Base-by-base conservation (phyloP, 2,888 invertebrate genomes). In the Cephus rjabovi region DNA sequence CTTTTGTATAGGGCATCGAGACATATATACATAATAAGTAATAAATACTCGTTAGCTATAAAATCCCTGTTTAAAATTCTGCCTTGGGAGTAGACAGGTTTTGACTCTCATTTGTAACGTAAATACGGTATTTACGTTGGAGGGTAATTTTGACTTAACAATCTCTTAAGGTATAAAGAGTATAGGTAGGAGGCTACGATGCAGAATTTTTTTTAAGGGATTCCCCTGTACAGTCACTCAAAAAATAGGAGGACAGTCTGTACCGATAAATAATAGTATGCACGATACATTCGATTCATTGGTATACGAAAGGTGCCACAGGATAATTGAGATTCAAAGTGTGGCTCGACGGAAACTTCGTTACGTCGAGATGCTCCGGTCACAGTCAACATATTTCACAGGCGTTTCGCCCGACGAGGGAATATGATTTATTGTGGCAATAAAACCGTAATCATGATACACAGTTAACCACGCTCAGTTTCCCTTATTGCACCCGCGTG, bases 391-490 rank as follows among this genome's bases (percentile, higher is more conserved):
- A 23, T 56, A 56, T 56, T 56, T 56, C 56, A 23, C 56, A 56
- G 23, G 23, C 23, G 2, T 56, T 56, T 56, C 37, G 34, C 35
- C 37, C 76, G 76, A 34, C 70, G 76, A 40, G 33, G 69, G 76
- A 78, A 76, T 37, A 80, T 79, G 80, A 80, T 77, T 76, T 75
- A 80, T 74, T 73, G 77, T 69, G 76, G 76, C 76, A 76, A 73
- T 79, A 79, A 77, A 73, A 76, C 76, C 75, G 75, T 80, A 80
- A 80, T 77, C 76, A 68, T 79, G 76, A 80, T 74, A 77, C 69
- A 79, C 78, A 77, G 78, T 79, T 79, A 78, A 75, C 76, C 79
- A 74, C 69, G 56, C 23, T 9, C 23, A 56, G 56, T 56, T 9
- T 15, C 56, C 56, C 56, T 23, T 56, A 56, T 56, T 56, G 56